A percentile compares a stretch with the other conserved stretches of the same genome.
phyloP scores from a whole-genome alignment of 2,797 vertebrate species.

The Chelon auratus region DNA sequence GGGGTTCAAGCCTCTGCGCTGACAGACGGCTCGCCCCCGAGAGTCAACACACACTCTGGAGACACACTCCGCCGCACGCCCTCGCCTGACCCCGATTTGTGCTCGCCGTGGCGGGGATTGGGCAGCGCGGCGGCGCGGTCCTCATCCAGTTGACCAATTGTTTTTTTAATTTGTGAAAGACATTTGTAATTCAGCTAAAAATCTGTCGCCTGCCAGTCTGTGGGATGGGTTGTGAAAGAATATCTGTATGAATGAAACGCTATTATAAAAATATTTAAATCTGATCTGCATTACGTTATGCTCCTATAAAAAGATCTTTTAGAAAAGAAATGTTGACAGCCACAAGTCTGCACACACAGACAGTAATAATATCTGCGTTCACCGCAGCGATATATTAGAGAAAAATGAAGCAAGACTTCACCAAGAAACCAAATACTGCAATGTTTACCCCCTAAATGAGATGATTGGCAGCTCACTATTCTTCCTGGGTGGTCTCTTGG shows the following conservation, averaged over 20 bases:
- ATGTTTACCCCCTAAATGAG: conserved; percentile 56
- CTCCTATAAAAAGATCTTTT: background rate
- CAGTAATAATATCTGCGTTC: background rate
- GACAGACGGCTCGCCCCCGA: conserved; percentile 79
- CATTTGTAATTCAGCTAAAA: no score
- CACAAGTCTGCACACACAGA: conserved; percentile 2
- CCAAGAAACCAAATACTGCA: conserved; percentile 60
- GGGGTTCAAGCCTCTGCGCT: conserved; percentile 73
- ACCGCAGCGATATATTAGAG: conserved; percentile 33
- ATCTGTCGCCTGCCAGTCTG: no score
- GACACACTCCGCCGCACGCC: conserved; percentile 47
- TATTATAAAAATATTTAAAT: background rate
- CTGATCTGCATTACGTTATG: background rate
- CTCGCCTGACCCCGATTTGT: conserved; percentile 52
- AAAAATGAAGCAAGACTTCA: conserved; percentile 28
- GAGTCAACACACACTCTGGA: conserved; percentile 65
- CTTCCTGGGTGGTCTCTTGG: conserved; percentile 79
- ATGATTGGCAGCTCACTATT: conserved; percentile 78
- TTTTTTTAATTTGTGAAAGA: background rate
- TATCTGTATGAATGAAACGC: no score
- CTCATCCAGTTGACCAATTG: conserved; percentile 22
- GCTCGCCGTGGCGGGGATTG: conserved; percentile 28
- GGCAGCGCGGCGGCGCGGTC: conserved; percentile 6
- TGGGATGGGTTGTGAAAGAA: no score
- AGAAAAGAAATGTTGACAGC: background rate